Conservation (phyloP, 2,797 vertebrate species). For the Borostomias antarcticus region DNA sequence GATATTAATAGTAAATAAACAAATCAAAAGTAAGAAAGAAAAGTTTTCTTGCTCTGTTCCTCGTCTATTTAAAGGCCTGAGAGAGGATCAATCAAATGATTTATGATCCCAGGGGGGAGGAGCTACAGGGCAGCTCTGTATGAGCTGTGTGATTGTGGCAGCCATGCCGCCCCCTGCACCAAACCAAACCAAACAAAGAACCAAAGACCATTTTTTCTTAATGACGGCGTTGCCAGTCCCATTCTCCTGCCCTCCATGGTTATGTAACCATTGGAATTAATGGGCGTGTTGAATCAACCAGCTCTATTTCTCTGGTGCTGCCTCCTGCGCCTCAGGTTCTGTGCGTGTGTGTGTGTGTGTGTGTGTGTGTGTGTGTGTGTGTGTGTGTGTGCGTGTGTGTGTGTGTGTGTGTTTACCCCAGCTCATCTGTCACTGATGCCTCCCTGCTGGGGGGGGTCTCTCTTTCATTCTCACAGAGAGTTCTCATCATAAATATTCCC, state of each 20-base stretch:
- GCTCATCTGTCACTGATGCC: slow-evolving; percentile 16
- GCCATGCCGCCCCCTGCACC: background rate
- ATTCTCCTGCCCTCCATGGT: background rate
- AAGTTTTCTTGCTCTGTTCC: slow-evolving; percentile 46
- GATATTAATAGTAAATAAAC: no score
- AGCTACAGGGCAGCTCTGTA: slow-evolving; percentile 30
- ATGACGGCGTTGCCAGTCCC: background rate
- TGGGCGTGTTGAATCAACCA: background rate
- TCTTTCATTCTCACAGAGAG: slow-evolving; percentile 17
- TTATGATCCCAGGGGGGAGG: slow-evolving; percentile 41
- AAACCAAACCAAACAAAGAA: background rate
- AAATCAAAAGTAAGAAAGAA: slow-evolving; percentile 18
- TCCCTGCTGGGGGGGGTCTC: background rate
- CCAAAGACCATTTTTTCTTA: background rate
- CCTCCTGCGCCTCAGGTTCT: no score
- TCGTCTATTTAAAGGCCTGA: slow-evolving; percentile 50
- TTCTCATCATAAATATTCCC: slow-evolving; percentile 15
- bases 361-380: background rate
- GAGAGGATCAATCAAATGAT: slow-evolving; percentile 41
- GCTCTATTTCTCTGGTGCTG: background rate
- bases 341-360: background rate
- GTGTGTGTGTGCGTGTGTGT: slow-evolving; percentile 32
- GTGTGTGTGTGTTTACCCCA: slow-evolving; percentile 37
- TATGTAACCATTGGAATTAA: no score
- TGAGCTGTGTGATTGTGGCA: background rate